Base-by-base conservation (phyloP, 2,888 invertebrate genomes). In the Malthinus flaveolus region DNA sequence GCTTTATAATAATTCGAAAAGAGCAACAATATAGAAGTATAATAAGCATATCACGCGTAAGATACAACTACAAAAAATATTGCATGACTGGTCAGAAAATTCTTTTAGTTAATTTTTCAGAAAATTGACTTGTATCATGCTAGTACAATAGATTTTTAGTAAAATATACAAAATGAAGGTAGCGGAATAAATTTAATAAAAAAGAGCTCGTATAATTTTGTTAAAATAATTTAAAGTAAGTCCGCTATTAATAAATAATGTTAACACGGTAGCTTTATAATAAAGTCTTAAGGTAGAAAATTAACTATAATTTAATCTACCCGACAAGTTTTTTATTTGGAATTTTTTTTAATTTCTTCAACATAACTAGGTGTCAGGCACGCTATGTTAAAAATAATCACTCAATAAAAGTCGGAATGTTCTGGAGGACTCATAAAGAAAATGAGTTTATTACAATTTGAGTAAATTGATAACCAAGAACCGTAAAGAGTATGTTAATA, bases 361-460 rank as follows among this genome's bases (percentile, higher is more conserved):
- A 56, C 63, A 63, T 68, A 69, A 71, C 68, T 71, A 71, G 71
- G 71, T 71, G 71, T 71, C 68, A 63, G 65, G 63, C 67, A 68
- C 65, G 68, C 68, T 62, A 65, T 56, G 64, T 64, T 68, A 64
- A 67, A 70, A 70, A 70, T 70, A 70, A 70, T 69, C 66, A 66
- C 68, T 66, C 69, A 67, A 70, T 70, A 70, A 70, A 68, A 65
- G 68, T 68, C 67, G 34, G 47, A 56, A 45, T 53, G 66, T 59
- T 64, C 65, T 53, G 61, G 60, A 53, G 63, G 51, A 61, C 62
- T 59, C 64, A 66, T 69, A 70, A 70, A 68, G 65, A 66, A 66
- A 65, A 65, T 61, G 62, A 63, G 59, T 68, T 66, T 66, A 67
- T 66, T 62, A 49, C 54, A 36, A 47, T 49, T 45, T 48, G 32